Conservation (phyloP, 2,797 vertebrate genomes). For the Sternarchorhynchus goeldii region DNA sequence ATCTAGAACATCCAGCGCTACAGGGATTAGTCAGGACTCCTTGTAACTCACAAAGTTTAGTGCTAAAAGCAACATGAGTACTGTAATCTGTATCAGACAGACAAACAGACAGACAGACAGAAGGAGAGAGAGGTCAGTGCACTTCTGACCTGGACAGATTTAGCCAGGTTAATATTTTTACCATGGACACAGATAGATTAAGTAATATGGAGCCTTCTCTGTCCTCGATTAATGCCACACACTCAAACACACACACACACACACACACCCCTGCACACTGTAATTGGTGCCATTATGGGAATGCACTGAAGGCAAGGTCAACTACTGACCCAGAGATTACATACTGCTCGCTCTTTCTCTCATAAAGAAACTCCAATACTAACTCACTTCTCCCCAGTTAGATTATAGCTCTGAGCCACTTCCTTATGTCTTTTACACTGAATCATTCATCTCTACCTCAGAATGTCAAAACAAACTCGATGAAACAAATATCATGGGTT, state of each 20-base stretch:
- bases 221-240: slow-evolving; percentile 78
- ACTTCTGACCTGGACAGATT: slow-evolving; percentile 60
- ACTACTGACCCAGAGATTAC: slow-evolving; percentile 73
- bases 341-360: slow-evolving; percentile 61
- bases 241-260: slow-evolving; percentile 40
- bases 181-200: slow-evolving; percentile 69
- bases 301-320: slow-evolving; percentile 68
- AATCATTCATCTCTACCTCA: slow-evolving; percentile 62
- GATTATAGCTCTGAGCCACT: slow-evolving; percentile 74
- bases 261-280: slow-evolving; percentile 62
- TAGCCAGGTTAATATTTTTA: slow-evolving; percentile 63
- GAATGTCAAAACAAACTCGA: slow-evolving; percentile 61
- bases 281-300: slow-evolving; percentile 75
- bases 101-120: slow-evolving; percentile 43
- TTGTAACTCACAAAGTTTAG: too few species aligned
- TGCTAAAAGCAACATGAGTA: slow-evolving; percentile 9
- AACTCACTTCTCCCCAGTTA: slow-evolving; percentile 72
- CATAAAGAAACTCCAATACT: slow-evolving; percentile 83
- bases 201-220: slow-evolving; percentile 71
- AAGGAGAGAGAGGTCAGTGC: slow-evolving; percentile 64
- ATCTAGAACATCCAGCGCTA: not conserved
- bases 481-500: slow-evolving; percentile 39
- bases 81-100: slow-evolving; percentile 39
- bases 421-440: slow-evolving; percentile 52
- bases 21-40: too few species aligned